These are phyloP conservation scores for Elaphurus davidianus DNA, from an alignment of 2,113 vertebrate genomes.

Conservation along the genomic window DNA sequence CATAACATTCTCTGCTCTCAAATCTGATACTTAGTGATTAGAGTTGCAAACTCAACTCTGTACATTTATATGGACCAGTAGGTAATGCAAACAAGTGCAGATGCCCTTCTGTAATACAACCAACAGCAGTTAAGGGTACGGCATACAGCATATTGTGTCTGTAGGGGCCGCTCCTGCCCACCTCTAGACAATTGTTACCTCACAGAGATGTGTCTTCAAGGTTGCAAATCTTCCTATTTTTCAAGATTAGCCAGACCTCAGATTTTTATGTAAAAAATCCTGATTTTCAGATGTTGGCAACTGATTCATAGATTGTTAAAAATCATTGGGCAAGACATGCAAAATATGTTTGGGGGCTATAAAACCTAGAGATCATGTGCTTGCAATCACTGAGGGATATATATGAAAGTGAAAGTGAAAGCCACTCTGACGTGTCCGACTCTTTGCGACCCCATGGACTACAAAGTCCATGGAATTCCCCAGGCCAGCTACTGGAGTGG, in stretches of 20 bases:
- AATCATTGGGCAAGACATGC: neutral
- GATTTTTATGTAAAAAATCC: neutral
- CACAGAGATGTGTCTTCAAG: neutral
- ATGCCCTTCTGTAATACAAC: neutral
- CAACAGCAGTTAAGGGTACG: neutral
- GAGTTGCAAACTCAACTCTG: neutral
- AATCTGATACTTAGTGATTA: neutral
- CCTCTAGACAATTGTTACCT: neutral
- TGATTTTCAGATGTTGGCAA: neutral
- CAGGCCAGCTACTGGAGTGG: neutral
- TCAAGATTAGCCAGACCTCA: neutral
- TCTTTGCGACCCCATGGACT: neutral
- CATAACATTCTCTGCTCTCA: neutral
- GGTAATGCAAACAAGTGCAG: neutral
- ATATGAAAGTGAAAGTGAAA: neutral
- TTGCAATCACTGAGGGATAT: neutral
- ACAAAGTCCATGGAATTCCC: neutral
- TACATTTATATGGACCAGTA: neutral
- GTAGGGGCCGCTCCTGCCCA: neutral
- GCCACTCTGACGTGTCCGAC: rapidly evolving
- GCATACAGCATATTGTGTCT: neutral
- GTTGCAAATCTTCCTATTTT: neutral
- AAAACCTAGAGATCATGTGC: neutral
- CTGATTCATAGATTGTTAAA: neutral
- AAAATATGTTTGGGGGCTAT: neutral